A percentile compares a stretch with the other conserved stretches of the same genome.
Evolutionary conservation across 2,888 invertebrate species (phyloP).

Genomic region (Vannuccia rotundouncinata): DNA sequence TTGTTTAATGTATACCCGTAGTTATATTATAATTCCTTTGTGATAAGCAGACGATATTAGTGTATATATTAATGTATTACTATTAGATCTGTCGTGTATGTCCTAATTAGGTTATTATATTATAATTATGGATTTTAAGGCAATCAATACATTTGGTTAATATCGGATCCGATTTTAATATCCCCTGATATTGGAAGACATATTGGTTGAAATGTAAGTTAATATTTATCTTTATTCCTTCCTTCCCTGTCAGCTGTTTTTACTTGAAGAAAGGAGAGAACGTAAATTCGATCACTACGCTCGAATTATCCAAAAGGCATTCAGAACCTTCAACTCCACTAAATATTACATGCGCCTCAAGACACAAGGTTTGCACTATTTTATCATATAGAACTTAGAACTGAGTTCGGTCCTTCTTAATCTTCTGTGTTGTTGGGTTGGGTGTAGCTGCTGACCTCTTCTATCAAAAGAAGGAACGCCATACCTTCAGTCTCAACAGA

Average conservation of each 20-base stretch:
- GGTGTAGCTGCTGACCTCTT: conserved; percentile 59
- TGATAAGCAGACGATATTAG: too few relatives aligned
- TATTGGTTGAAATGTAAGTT: too few relatives aligned
- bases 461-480: conserved; percentile 62
- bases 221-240: too few relatives aligned
- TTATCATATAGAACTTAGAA: not conserved
- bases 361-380: conserved; percentile 58
- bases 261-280: conserved; percentile 65
- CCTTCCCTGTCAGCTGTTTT: conserved; percentile 64
- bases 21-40: too few relatives aligned
- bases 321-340: conserved; percentile 63
- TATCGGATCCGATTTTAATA: too few relatives aligned
- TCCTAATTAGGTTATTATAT: too few relatives aligned
- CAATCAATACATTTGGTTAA: too few relatives aligned
- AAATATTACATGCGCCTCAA: conserved; percentile 62
- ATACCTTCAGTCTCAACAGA: conserved; percentile 63
- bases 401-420: not conserved
- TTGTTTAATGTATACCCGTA: too few relatives aligned
- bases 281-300: conserved; percentile 65
- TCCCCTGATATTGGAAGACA: too few relatives aligned
- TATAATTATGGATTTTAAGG: too few relatives aligned
- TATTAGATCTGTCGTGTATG: too few relatives aligned
- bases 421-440: not conserved
- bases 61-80: too few relatives aligned
- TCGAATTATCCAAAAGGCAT: conserved; percentile 65